A percentile compares a stretch with the other conserved stretches of the same genome.
Evolutionary conservation across 2,113 vertebrate genomes (phyloP).

Genomic region (Azemiops feae): DNA sequence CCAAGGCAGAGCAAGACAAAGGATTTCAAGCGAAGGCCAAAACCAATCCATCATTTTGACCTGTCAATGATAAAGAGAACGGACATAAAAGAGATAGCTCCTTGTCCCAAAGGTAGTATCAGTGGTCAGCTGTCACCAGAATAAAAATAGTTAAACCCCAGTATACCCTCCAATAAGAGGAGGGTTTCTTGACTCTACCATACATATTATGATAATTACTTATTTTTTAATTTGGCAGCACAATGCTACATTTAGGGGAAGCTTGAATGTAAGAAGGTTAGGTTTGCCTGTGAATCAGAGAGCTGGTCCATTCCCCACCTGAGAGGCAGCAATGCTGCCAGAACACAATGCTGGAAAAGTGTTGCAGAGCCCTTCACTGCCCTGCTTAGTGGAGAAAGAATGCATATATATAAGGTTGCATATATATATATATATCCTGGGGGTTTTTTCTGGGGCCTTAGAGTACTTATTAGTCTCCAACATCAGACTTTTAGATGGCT

Average conservation of each 20-base stretch:
- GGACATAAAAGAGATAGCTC: constrained; percentile 69
- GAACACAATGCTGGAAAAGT: not conserved
- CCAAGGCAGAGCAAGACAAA: constrained; percentile 66
- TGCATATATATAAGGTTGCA: too few species aligned
- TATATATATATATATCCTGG: too few species aligned
- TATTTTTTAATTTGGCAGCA: not conserved
- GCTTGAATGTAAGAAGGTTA: not conserved
- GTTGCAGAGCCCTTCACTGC: too few species aligned
- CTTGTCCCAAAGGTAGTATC: constrained; percentile 77
- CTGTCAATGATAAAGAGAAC: constrained; percentile 78
- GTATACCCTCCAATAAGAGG: not conserved
- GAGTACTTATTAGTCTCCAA: too few species aligned
- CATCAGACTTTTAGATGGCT: too few species aligned
- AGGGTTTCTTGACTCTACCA: not conserved
- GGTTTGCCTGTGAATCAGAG: not conserved
- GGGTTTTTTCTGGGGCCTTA: too few species aligned
- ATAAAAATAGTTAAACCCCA: constrained; percentile 52
- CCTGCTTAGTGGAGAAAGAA: too few species aligned
- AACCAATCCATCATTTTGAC: constrained; percentile 81
- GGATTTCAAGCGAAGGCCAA: constrained; percentile 76
- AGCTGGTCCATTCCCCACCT: not conserved
- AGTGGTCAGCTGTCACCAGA: constrained; percentile 70
- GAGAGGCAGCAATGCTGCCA: not conserved
- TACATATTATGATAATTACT: not conserved
- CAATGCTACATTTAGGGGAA: not conserved